Evolutionary conservation across 2,797 vertebrate genomes (phyloP), one percentile per base, ranked within the genome.

Genomic region (Echiichthys vipera): DNA sequence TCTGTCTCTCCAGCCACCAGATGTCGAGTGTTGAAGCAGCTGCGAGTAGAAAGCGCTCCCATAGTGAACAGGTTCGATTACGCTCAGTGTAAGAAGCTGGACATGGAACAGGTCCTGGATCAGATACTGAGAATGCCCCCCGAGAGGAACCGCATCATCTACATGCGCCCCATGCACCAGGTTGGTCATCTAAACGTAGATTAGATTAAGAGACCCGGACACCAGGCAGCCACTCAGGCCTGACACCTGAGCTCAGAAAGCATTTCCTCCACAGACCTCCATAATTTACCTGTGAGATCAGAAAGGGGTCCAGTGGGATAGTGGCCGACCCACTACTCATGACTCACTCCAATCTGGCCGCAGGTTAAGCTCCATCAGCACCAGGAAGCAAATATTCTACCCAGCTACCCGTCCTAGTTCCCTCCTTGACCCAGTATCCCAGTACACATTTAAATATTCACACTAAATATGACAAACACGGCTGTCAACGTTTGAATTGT

Each of bases 161-260:
- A 99, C 87, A 96, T 99, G 85, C 96, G 98, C 2, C 98, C 98
- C 4, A 98, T 99, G 98, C 97, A 98, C 86, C 97, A 98, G 96
- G 98, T 99, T 65, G 56, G 20, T 70, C 25, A 3, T 22, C 17
- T 58, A 45, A 51, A 30, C 18, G 0, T 13, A 27, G 6, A 15
- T 10, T 45, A 30, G 25, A 3, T 50, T 27, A 9, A 25, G 32
- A 46, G 25, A 43, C n/a, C 6, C 25, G 9, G 14, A 36, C 25
- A 11, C 17, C 50, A 1, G 1, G 18, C 18, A n/a, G 40, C 18
- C 39, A n/a, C n/a, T 45, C 27, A 43, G 18, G 32, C 29, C 24
- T 20, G 18, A n/a, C n/a, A n/a, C n/a, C n/a, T n/a, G n/a, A n/a
- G n/a, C n/a, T n/a, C n/a, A n/a, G n/a, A n/a, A n/a, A n/a, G n/a